These are phyloP conservation scores for Catharus ustulatus DNA, from an alignment of 2,797 vertebrate species.

Conservation along the genomic window DNA sequence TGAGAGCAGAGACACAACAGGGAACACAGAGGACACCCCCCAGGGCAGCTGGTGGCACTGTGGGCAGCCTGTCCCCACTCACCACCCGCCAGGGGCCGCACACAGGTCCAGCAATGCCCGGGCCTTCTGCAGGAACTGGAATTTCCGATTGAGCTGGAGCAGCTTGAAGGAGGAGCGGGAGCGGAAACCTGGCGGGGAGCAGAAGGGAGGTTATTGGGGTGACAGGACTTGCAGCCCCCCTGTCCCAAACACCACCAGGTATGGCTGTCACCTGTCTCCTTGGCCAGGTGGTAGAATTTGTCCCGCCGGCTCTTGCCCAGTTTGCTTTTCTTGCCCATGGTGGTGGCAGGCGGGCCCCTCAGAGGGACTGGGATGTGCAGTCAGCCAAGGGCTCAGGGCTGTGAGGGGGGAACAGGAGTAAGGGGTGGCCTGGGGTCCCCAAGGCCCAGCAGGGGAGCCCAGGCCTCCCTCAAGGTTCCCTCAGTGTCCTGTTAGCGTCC, in stretches of 20 bases:
- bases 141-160: slow-evolving; percentile 95
- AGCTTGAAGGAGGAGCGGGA: slow-evolving; percentile 98
- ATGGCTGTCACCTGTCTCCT: slow-evolving; percentile 88
- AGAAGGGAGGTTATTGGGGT: fast-evolving
- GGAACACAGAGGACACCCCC: fast-evolving
- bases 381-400: not conserved
- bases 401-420: fast-evolving
- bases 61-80: not conserved
- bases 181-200: slow-evolving; percentile 83
- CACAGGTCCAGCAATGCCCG: slow-evolving; percentile 92
- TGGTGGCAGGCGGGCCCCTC: fast-evolving
- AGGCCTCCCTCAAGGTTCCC: fast-evolving
- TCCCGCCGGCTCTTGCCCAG: slow-evolving; percentile 91
- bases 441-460: fast-evolving
- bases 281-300: slow-evolving; percentile 96
- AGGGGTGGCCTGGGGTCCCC: fast-evolving
- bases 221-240: fast-evolving
- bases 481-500: not conserved
- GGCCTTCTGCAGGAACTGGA: slow-evolving; percentile 93
- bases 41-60: not conserved
- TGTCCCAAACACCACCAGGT: fast-evolving
- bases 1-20: fast-evolving
- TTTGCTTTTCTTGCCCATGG: slow-evolving; percentile 98
- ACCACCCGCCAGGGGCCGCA: slow-evolving; percentile 95
- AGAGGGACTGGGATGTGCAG: not conserved